A percentile compares a stretch with the other conserved stretches of the same genome.
Evolutionary conservation across 2,113 vertebrate genomes (phyloP).

Genomic region (Petroica traversi): DNA sequence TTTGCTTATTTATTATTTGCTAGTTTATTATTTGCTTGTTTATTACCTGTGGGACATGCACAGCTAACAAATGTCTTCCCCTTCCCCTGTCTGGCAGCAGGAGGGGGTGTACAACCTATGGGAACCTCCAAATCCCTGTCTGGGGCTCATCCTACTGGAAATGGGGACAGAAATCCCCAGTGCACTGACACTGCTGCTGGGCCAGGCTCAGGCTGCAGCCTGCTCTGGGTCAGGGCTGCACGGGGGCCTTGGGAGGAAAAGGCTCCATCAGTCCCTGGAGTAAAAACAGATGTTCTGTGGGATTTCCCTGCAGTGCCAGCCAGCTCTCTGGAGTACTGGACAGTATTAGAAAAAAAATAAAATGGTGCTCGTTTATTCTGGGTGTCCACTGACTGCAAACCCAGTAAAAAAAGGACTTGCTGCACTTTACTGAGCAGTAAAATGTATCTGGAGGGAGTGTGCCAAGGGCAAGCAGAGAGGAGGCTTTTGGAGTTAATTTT

Average conservation of each 20-base stretch:
- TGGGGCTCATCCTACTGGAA: not conserved
- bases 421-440: not conserved
- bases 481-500: not conserved
- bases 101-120: fast-evolving
- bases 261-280: not conserved
- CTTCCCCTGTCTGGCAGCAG: not conserved
- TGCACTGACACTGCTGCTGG: not conserved
- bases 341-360: not conserved
- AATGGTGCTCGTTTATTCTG: not conserved
- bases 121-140: not conserved
- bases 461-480: not conserved
- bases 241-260: not conserved
- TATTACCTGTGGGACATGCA: not conserved
- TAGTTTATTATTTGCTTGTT: not conserved
- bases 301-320: not conserved
- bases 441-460: not conserved
- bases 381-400: not conserved
- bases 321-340: not conserved
- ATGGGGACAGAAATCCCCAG: fast-evolving
- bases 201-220: not conserved
- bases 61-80: not conserved
- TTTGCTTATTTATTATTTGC: not conserved
- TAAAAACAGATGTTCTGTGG: not conserved
- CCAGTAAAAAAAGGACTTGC: not conserved
- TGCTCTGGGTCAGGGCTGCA: not conserved